Conservation (phyloP, 2,888 invertebrate genomes). For the Ametastegia equiseti region DNA sequence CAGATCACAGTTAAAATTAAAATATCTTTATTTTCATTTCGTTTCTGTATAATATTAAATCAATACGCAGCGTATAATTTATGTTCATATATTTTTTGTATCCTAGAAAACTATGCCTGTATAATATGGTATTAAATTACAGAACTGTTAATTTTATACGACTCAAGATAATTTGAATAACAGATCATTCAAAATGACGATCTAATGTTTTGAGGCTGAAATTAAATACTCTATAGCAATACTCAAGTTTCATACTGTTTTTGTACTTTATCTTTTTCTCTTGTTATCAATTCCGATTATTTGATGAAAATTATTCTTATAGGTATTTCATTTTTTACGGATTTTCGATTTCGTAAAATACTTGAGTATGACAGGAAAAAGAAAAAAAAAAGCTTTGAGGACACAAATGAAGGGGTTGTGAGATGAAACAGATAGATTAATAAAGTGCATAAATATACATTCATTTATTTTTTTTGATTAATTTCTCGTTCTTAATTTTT, state of each 20-base stretch:
- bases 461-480: background rate
- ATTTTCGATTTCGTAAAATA: background rate
- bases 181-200: constrained; percentile 11
- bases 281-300: background rate
- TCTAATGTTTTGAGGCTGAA: constrained; percentile 26
- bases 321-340: background rate
- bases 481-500: background rate
- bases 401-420: background rate
- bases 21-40: background rate
- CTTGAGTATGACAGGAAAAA: too few relatives aligned
- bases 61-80: background rate
- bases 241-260: background rate
- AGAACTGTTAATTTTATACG: constrained; percentile 33
- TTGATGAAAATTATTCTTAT: background rate
- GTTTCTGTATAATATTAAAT: background rate
- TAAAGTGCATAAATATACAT: background rate
- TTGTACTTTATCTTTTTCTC: background rate
- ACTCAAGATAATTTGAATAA: constrained; percentile 15
- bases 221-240: constrained; percentile 31
- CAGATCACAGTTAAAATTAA: background rate
- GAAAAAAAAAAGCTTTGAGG: background rate
- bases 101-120: constrained; percentile 6
- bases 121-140: background rate
- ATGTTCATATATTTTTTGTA: constrained; percentile 36
- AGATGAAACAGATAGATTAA: background rate